A percentile compares a stretch with the other conserved stretches of the same genome.
These are phyloP conservation scores for Stichodactyla mertensii DNA, from an alignment of 64 coral and sea anemone species.

Conservation along the genomic window DNA sequence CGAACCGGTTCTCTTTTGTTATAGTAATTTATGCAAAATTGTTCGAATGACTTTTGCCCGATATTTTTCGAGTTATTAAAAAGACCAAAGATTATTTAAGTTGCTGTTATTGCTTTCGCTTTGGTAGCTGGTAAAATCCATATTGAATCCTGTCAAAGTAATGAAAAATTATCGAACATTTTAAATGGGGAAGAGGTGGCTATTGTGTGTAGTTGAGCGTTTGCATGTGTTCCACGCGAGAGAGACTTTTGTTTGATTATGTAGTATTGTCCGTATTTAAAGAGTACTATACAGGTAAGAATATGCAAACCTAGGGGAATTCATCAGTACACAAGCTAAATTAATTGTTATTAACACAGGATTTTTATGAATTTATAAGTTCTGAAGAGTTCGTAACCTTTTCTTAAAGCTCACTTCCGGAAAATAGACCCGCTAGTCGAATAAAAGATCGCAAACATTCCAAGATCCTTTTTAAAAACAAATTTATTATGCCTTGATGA, in stretches of 20 bases:
- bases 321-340: background rate
- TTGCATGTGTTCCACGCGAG: slow-evolving; percentile 21
- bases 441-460: background rate
- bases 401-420: background rate
- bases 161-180: background rate
- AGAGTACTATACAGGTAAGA: background rate
- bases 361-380: background rate
- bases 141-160: background rate
- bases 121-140: background rate
- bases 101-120: background rate
- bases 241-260: background rate
- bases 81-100: background rate
- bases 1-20: slow-evolving; percentile 11
- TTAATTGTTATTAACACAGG: slow-evolving; percentile 7
- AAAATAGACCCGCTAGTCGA: background rate
- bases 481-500: background rate
- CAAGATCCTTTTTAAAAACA: background rate
- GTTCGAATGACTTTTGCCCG: background rate
- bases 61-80: background rate
- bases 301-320: slow-evolving; percentile 12
- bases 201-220: background rate
- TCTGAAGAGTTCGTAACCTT: background rate
- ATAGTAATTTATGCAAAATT: slow-evolving; percentile 6
- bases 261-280: slow-evolving; percentile 11
- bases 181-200: background rate